phyloP scores from a whole-genome alignment of 2,797 vertebrate species.

The Sebastes hubbsi region DNA sequence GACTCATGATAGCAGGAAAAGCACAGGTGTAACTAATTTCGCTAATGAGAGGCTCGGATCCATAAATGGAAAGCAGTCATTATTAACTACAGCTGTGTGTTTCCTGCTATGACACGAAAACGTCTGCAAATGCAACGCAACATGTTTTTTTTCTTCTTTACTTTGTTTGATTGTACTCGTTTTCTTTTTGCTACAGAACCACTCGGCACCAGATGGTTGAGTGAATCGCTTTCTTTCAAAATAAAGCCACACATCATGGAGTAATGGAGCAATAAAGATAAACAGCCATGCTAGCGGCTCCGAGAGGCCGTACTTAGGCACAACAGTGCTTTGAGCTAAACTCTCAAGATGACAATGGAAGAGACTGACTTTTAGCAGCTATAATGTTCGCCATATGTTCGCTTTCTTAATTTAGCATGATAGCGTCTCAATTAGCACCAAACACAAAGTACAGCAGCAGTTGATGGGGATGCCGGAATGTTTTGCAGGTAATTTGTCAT shows the following conservation, averaged over 20 bases:
- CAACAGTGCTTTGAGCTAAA: not conserved
- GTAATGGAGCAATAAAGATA: not conserved
- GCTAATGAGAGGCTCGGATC: constrained; percentile 2
- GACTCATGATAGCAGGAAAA: not conserved
- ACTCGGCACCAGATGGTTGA: not conserved
- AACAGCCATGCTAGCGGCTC: not conserved
- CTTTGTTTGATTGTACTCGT: not conserved
- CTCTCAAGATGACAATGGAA: not conserved
- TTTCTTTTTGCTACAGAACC: not conserved
- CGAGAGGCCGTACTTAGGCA: not conserved
- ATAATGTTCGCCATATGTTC: not conserved
- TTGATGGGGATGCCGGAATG: not conserved
- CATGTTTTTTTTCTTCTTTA: not conserved
- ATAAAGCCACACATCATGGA: not conserved
- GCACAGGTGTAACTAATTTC: not conserved
- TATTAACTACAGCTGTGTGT: not conserved
- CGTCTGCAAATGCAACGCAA: not conserved
- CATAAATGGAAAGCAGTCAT: not conserved
- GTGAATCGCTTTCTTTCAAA: not conserved
- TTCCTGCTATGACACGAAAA: not conserved
- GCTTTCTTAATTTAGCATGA: not conserved
- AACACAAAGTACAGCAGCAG: not conserved
- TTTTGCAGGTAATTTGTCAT: not conserved
- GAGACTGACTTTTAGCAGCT: not conserved
- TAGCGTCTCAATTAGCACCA: not conserved